A percentile compares a stretch with the other conserved stretches of the same genome.
Evolutionary conservation across 92 coral and sea anemone species (phyloP).

Genomic region (Phenganax subtilis): DNA sequence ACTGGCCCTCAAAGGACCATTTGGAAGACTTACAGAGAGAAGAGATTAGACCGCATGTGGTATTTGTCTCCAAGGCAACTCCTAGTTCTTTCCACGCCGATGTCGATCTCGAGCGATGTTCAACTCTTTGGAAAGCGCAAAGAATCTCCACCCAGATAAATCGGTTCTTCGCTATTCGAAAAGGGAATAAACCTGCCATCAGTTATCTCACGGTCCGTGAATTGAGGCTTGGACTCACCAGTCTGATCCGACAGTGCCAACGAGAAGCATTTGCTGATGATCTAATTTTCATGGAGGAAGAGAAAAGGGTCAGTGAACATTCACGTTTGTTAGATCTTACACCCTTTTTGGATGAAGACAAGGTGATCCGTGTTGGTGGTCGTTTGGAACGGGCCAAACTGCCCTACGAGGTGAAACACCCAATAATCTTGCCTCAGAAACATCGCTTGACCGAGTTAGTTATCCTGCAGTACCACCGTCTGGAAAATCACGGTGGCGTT

Average conservation of each 20-base stretch:
- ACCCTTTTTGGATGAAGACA: constrained; percentile 41
- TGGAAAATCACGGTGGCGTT: constrained; percentile 48
- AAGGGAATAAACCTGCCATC: constrained; percentile 8
- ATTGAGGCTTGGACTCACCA: not conserved
- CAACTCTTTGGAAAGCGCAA: constrained; percentile 30
- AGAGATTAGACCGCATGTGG: constrained; percentile 16
- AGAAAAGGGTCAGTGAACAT: not conserved
- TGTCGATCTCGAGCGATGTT: constrained; percentile 10
- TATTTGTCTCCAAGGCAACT: not conserved
- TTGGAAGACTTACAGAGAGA: not conserved
- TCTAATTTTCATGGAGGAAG: constrained; percentile 17
- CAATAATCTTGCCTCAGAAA: constrained; percentile 51
- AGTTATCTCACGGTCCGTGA: constrained; percentile 12
- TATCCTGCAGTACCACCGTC: constrained; percentile 24
- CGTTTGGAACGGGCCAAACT: constrained; percentile 44
- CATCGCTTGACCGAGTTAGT: constrained; percentile 40
- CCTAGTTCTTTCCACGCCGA: not conserved
- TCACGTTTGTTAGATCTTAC: constrained; percentile 28
- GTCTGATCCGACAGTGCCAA: constrained; percentile 31
- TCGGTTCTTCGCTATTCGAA: constrained; percentile 11
- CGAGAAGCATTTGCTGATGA: constrained; percentile 40
- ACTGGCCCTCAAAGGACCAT: constrained; percentile 38
- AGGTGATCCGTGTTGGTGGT: constrained; percentile 53
- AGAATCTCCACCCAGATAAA: not conserved
- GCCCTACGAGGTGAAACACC: constrained; percentile 52